A percentile compares a stretch with the other conserved stretches of the same genome.
Evolutionary conservation across 1,140 invertebrate genomes (phyloP).

Genomic region (Manduca sexta): DNA sequence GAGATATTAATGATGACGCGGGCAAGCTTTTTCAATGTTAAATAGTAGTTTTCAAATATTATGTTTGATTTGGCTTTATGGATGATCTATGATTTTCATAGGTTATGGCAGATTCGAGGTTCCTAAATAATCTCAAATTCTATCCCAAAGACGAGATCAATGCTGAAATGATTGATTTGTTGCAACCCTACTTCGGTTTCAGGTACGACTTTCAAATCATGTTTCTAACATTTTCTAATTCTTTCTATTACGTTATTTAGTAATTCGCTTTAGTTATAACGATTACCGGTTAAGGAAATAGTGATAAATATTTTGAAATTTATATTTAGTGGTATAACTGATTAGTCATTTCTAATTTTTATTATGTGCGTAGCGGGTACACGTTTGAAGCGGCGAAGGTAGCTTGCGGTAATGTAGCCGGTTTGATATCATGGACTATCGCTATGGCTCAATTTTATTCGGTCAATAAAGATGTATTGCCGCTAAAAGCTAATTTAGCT

Average conservation of each 20-base stretch:
- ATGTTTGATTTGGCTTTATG: too few relatives aligned
- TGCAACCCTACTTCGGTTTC: slow-evolving; percentile 85
- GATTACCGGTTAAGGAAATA: too few relatives aligned
- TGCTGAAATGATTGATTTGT: slow-evolving; percentile 88
- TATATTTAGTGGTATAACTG: too few relatives aligned
- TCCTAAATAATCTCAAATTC: slow-evolving; percentile 83
- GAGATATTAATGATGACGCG: too few relatives aligned
- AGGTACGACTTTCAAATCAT: slow-evolving; percentile 69
- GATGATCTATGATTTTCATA: too few relatives aligned
- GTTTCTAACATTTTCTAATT: too few relatives aligned
- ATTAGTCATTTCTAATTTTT: too few relatives aligned
- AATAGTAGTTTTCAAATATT: too few relatives aligned
- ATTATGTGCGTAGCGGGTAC: slow-evolving; percentile 72
- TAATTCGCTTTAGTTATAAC: too few relatives aligned
- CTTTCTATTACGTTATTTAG: too few relatives aligned
- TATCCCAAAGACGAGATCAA: slow-evolving; percentile 92
- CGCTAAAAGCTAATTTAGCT: slow-evolving; percentile 88
- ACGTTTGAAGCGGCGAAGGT: slow-evolving; percentile 86
- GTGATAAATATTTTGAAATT: too few relatives aligned
- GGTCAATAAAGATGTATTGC: slow-evolving; percentile 91
- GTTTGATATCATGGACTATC: slow-evolving; percentile 90
- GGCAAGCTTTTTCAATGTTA: too few relatives aligned
- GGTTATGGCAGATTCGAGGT: slow-evolving; percentile 86
- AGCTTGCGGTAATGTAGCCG: slow-evolving; percentile 92
- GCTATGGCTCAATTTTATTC: slow-evolving; percentile 89